Base-by-base conservation (phyloP, 2,888 invertebrate genomes). In the Eurytoma californica region DNA sequence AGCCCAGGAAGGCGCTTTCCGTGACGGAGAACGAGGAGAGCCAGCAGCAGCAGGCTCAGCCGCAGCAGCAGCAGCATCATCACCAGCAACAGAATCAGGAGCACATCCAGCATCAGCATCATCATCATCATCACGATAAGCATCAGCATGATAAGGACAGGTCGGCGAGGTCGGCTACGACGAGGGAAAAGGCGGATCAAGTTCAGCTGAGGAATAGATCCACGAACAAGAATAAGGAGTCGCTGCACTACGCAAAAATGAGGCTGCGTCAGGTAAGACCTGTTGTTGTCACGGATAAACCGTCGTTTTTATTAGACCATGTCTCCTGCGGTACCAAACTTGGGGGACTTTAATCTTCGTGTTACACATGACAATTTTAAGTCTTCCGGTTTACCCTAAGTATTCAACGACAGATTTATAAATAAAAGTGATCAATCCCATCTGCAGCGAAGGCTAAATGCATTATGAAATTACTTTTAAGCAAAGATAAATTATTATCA, bases 61-160 rank as follows among this genome's bases (percentile, higher is more conserved):
- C 18, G 14, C 57, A 18, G 57, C 55, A 20, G 9, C n/a, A n/a
- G 5, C 20, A 20, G 9, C n/a, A n/a, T 2, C 20, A 57, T 0
- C 74, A 58, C 5, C 47, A 53, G 13, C 20, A 65, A 51, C 53
- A 12, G 12, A 18, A 39, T 7, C 63, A 63, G 12, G 57, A 63
- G 18, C 61, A 63, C 7, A 13, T 3, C 7, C 76, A 76, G 0
- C 61, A 51, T 0, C 66, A 68, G 1, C 66, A 60, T 5, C 77
- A 77, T 5, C 58, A 57, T 57, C 73, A 66, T 16, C 66, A 66
- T 14, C 65, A 74, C 3, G 66, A 57, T 13, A 66, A 74, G 13
- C 61, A 72, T 3, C 72, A 73, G 7, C 63, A 63, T 49, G 28
- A 5, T 20, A 24, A n/a, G 18, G 57, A n/a, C n/a, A 30, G n/a